phyloP scores from a whole-genome alignment of 64 coral and sea anemone species.

The Porites australiensis region DNA sequence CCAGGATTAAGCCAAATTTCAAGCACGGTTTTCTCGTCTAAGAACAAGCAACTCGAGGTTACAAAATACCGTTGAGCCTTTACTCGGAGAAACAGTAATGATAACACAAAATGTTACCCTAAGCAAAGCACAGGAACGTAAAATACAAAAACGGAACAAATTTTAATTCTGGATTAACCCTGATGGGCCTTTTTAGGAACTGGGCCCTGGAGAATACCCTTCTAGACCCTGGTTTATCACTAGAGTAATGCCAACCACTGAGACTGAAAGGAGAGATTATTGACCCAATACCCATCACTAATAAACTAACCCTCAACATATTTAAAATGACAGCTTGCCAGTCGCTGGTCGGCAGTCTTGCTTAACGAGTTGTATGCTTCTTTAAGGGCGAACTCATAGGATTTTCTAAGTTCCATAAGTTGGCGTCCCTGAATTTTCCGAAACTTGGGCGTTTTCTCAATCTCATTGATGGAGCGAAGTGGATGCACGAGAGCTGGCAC shows the following conservation, averaged over 20 bases:
- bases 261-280: neutral
- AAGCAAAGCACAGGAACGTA: no score
- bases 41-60: no score
- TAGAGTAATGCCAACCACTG: neutral
- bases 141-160: no score
- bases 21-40: no score
- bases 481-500: constrained; percentile 75
- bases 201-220: no score
- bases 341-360: constrained; percentile 20
- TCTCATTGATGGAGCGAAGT: constrained; percentile 69
- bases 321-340: constrained; percentile 49
- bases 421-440: constrained; percentile 65
- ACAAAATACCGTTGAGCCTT: no score
- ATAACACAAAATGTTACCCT: no score
- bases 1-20: no score
- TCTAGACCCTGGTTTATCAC: no score
- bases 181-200: no score
- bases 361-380: constrained; percentile 68
- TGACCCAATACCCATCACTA: neutral
- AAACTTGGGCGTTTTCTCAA: constrained; percentile 69
- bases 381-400: constrained; percentile 70
- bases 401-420: constrained; percentile 69
- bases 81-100: no score
- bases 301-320: constrained; percentile 29
- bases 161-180: no score